Evolutionary conservation across 2,113 vertebrate genomes (phyloP).

Genomic region (Malurus cyaneus): DNA sequence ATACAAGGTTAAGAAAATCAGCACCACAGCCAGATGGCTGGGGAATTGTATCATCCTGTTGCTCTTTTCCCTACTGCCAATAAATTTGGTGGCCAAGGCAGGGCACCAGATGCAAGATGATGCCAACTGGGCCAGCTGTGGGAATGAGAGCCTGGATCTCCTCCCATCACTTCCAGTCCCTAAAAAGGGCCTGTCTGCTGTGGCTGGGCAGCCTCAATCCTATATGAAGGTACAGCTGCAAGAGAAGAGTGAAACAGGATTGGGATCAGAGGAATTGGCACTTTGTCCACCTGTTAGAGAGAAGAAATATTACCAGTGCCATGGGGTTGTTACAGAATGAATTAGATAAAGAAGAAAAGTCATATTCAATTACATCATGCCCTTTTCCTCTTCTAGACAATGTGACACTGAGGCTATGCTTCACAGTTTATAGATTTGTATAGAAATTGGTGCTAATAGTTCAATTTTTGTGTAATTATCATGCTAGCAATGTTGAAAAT

Average conservation of each 20-base stretch:
- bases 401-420: background rate
- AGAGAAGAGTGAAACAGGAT: background rate
- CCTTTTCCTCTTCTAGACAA: background rate
- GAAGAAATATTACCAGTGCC: background rate
- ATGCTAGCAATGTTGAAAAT: background rate
- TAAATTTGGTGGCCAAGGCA: constrained; percentile 42
- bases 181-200: background rate
- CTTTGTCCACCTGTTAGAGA: background rate
- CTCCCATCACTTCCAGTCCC: background rate
- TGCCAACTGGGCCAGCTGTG: background rate
- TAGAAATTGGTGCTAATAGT: constrained; percentile 38
- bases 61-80: background rate
- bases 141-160: background rate
- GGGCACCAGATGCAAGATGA: background rate
- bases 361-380: constrained; percentile 9
- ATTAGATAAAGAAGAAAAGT: constrained; percentile 33
- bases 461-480: constrained; percentile 53
- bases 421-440: constrained; percentile 24
- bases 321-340: background rate
- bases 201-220: background rate
- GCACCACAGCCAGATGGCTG: constrained; percentile 49
- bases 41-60: constrained; percentile 27
- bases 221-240: rapidly evolving
- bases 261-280: background rate
- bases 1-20: constrained; percentile 46